Base-by-base conservation (phyloP, 2,888 invertebrate genomes). In the Chrysolina haemoptera region DNA sequence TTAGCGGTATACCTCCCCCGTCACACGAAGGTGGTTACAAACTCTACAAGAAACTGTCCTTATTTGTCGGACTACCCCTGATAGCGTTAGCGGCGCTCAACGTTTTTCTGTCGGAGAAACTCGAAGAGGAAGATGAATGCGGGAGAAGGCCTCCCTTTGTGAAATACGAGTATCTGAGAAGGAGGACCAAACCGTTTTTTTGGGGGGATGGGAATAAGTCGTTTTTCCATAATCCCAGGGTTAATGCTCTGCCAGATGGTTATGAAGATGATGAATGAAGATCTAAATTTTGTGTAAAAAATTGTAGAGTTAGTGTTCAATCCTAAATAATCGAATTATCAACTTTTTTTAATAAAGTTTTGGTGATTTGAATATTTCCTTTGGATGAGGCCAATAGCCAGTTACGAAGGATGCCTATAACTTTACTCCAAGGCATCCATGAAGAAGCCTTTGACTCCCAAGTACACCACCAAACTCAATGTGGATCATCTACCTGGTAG, bases 191-290 rank as follows among this genome's bases (percentile, higher is more conserved):
- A 93, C 91, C 93, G 79, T 97, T 96, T 90, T 96, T 96, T 59
- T 97, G 97, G 97, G 95, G 96, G 80, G 96, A 97, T 84, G 97
- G 97, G 78, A 92, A 93, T 86, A 93, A 94, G 85, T 90, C 92
- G 4, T 89, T 97, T 74, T 96, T 97, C 91, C 96, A 97, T 90
- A 96, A 96, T 88, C 93, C 94, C 68, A 91, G 93, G 79, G 87
- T 90, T 76, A 96, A 96, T 81, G 89, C 96, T 59, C 89, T 96
- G 73, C 95, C 96, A 68, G 91, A 90, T 73, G 96, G 96, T 66
- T 97, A 95, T 88, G 96, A 96, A 90, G 90, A 91, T 65, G 78
- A 77, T 0, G 59, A 59, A n/a, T 53, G 35, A 35, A 35, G 35
- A 53, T n/a, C n/a, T 16, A 16, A 2, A 16, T 48, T 10, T 48